Percentiles rank a stretch among this genome's conserved stretches.
These are phyloP conservation scores for Zaprionus bogoriensis DNA, from an alignment of 2,888 invertebrate species.

Conservation along the genomic window DNA sequence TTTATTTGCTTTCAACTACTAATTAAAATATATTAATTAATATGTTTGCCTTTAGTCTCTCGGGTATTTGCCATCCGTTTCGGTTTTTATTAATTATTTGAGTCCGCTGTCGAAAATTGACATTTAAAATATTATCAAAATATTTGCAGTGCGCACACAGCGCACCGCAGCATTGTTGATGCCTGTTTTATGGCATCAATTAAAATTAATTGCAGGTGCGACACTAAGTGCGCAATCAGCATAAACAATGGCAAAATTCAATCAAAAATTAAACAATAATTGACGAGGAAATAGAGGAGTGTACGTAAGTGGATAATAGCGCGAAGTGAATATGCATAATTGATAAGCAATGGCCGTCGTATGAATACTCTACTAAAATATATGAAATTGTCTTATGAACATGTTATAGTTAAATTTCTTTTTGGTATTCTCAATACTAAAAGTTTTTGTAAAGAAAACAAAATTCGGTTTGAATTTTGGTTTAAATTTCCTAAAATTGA, in stretches of 20 bases:
- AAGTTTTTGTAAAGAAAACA: no score
- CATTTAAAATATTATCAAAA: constrained; percentile 23
- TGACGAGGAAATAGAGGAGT: not conserved
- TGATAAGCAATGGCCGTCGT: not conserved
- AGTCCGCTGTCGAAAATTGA: not conserved
- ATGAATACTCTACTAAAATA: not conserved
- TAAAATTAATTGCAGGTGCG: constrained; percentile 54
- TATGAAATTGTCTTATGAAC: not conserved
- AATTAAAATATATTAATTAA: not conserved
- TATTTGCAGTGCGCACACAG: constrained; percentile 2
- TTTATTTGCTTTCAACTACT: not conserved
- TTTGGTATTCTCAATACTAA: no score
- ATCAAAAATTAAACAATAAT: constrained; percentile 33
- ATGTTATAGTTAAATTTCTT: no score
- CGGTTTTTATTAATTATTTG: not conserved
- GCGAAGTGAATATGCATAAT: not conserved
- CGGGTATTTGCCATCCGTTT: not conserved
- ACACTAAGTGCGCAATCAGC: constrained; percentile 61
- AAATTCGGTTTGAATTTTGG: no score
- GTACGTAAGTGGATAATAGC: not conserved
- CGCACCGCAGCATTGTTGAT: constrained; percentile 46
- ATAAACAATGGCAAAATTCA: constrained; percentile 49
- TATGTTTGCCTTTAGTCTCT: not conserved
- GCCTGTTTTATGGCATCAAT: constrained; percentile 51
- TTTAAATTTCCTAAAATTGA: no score